Evolutionary conservation across 2,888 invertebrate genomes (phyloP), one percentile per base, ranked within the genome.

Genomic region (Drosophila flavopinicola): DNA sequence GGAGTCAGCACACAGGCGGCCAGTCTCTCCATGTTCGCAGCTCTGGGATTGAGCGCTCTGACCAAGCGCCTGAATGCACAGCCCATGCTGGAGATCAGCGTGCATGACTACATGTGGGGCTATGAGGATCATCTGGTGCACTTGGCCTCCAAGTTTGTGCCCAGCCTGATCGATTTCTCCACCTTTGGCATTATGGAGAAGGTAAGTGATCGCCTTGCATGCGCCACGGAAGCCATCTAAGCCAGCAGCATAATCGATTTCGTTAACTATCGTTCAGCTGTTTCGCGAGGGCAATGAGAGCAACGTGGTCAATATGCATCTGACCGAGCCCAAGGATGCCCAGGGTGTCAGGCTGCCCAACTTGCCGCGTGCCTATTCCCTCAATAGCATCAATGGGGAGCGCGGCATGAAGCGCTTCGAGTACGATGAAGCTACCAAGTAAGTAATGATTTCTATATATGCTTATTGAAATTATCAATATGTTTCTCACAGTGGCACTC

Each of bases 101-200:
- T 94, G 0, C 91, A 95, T 56, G 94, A 96, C 24, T 95, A 94
- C 85, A 91, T 97, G 10, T 96, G 96, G 95, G 97, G 97, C 0
- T 96, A 96, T 88, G 93, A 95, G 1, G 96, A 97, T 85, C 92
- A 93, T 0, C 87, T 97, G 37, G 94, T 97, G 42, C 91, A 92
- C 1, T 88, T 96, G 27, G 96, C 95, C 0, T 93, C 95, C 72
- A 93, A 92, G 17, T 90, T 95, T 33, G 88, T 96, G 13, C 96
- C 97, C 0, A 94, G 93, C n/a, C 95, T 96, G 92, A 95, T 97
- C 10, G 94, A 96, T 77, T 97, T 96, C 82, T 91, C 93, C n/a
- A 94, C 93, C 82, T 95, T 97, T 77, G 97, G 97, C 0, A 92
- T 97, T 39, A 91, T 97, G 75, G 96, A 96, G 84, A 93, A 96